Evolutionary conservation across 2,797 vertebrate genomes (phyloP).

Genomic region (Poecilia wingei): DNA sequence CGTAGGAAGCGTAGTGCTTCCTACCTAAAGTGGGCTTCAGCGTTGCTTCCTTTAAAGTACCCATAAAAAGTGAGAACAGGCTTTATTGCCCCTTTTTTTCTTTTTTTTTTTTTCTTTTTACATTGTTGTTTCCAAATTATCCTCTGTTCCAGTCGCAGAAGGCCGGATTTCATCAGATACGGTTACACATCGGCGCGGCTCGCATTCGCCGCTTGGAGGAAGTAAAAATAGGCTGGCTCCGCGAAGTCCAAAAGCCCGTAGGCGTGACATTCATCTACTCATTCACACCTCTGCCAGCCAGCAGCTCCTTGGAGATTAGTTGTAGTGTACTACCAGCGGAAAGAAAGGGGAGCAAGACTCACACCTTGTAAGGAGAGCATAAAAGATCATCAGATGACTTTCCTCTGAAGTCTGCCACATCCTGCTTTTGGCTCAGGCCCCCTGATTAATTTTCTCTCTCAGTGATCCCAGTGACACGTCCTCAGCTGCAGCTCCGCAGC

Average conservation of each 20-base stretch:
- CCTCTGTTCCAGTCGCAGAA: constrained; percentile 13
- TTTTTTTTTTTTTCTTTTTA: constrained; percentile 3
- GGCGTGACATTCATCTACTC: constrained; percentile 62
- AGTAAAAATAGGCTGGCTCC: constrained; percentile 50
- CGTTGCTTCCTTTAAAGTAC: constrained; percentile 12
- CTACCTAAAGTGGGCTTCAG: constrained; percentile 7
- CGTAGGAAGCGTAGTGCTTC: background rate
- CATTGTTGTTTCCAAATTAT: constrained; percentile 15
- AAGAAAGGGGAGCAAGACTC: constrained; percentile 44
- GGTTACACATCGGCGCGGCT: constrained; percentile 37
- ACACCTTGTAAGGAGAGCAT: constrained; percentile 48
- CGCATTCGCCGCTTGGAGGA: constrained; percentile 30
- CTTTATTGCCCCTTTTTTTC: background rate
- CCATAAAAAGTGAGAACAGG: constrained; percentile 36
- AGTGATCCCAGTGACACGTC: constrained; percentile 11
- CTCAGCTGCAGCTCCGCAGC: constrained; percentile 28
- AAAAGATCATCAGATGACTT: constrained; percentile 53
- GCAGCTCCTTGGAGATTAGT: constrained; percentile 50
- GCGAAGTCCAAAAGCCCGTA: constrained; percentile 41
- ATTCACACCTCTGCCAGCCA: constrained; percentile 63
- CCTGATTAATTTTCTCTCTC: constrained; percentile 24
- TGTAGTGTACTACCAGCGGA: constrained; percentile 8
- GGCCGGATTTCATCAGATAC: constrained; percentile 40
- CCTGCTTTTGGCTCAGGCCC: constrained; percentile 27
- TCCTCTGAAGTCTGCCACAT: constrained; percentile 48